Conservation (phyloP, 2,113 vertebrate species). For the Excalfactoria chinensis region DNA sequence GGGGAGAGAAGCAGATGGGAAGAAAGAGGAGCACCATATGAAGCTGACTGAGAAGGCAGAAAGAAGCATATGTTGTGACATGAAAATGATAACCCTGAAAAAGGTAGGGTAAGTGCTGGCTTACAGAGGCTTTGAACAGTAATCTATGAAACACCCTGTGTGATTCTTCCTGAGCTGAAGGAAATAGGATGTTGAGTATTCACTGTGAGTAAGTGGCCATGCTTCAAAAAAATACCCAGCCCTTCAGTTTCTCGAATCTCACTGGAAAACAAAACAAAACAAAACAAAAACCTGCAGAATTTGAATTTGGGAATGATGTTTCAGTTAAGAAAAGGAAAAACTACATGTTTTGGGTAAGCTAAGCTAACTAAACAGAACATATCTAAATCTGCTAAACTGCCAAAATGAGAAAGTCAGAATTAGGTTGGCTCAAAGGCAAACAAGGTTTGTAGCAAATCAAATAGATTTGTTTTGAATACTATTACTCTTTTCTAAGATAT, state of each 20-base stretch:
- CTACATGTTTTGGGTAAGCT: background rate
- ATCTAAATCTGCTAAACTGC: background rate
- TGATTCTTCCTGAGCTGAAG: constrained; percentile 20
- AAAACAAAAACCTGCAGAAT: background rate
- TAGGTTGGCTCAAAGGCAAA: background rate
- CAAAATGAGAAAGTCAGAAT: background rate
- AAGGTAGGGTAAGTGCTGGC: constrained; percentile 27
- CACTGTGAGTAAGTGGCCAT: background rate
- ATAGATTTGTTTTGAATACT: background rate
- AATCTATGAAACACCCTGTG: constrained; percentile 28
- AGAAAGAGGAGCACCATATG: constrained; percentile 56
- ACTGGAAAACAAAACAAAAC: background rate
- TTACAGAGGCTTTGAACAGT: constrained; percentile 6
- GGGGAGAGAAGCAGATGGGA: constrained; percentile 34
- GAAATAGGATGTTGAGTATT: constrained; percentile 19
- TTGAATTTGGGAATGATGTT: background rate
- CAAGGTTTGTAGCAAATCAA: background rate
- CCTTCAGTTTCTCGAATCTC: background rate
- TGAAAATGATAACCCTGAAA: constrained; percentile 46
- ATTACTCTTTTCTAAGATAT: background rate
- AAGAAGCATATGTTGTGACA: constrained; percentile 67
- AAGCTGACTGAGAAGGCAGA: constrained; percentile 62
- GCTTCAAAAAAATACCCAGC: constrained; percentile 17
- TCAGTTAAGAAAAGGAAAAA: background rate
- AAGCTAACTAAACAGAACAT: background rate